Base-by-base conservation (phyloP, 2,888 invertebrate species). In the Drosophila mayaguana region DNA sequence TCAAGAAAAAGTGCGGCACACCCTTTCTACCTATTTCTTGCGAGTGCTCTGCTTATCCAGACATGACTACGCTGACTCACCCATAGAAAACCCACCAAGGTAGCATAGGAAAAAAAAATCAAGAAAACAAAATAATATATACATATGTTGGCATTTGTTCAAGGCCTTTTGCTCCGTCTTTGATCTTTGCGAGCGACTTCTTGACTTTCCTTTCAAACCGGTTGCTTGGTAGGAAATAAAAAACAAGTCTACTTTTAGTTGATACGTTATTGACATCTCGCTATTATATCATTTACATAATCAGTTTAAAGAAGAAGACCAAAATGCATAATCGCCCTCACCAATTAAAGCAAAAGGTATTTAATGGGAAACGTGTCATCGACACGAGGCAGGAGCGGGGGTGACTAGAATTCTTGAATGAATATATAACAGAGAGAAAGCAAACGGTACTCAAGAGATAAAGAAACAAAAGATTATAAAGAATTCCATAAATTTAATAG, bases 71-170 rank as follows among this genome's bases (percentile, higher is more conserved):
- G 36, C n/a, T 75, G 79, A 75, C 60, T 78, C 72, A 78, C 53
- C n/a, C 18, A 59, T 64, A 50, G 62, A 25, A 59, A 46, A 11
- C 43, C 65, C 38, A 68, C 60, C 51, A 68, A 63, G 38, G 34
- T 63, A 59, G 34, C 38, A 62, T 48, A 68, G 32, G 5, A 3
- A 2, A 22, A 38, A 11, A 11, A n/a, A 34, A 34, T 28, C 28
- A 28, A 43, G 12, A n/a, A 18, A 45, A 14, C 2, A 36, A 11
- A 38, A 14, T n/a, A 22, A 18, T 18, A 43, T 22, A 45, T 53
- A 38, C 25, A 43, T 56, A 72, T 77, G 65, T 72, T 80, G 71
- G 72, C 72, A 72, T 79, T 75, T 65, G 69, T 43, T 78, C 79
- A 83, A 83, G 77, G 83, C 72, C 69, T 75, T 64, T 53, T 51